A percentile compares a stretch with the other conserved stretches of the same genome.
Evolutionary conservation across 2,888 invertebrate genomes (phyloP).

Genomic region (Himalopsyche kuldschensis): DNA sequence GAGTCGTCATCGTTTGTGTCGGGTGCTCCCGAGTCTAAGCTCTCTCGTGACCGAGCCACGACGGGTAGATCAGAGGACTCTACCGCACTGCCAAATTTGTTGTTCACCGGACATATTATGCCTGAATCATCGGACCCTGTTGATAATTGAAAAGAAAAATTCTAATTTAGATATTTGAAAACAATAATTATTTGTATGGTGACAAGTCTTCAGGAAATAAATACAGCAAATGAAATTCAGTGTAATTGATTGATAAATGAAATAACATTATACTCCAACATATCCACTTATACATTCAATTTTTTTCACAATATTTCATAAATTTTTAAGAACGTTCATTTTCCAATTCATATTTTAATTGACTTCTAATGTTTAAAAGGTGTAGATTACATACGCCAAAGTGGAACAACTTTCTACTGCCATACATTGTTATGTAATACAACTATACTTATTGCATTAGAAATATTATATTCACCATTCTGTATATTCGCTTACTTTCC

Average conservation of each 20-base stretch:
- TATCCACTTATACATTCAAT: no score
- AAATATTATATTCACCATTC: neutral
- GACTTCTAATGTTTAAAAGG: no score
- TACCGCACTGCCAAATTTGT: constrained; percentile 53
- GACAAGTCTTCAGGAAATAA: no score
- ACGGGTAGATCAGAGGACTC: constrained; percentile 49
- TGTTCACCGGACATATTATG: constrained; percentile 66
- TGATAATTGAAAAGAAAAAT: constrained; percentile 36
- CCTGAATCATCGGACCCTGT: constrained; percentile 80
- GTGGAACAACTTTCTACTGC: neutral
- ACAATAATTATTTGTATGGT: no score
- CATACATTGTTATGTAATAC: neutral
- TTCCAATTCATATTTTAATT: no score
- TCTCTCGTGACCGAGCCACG: constrained; percentile 70
- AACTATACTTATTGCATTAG: neutral
- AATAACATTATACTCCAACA: no score
- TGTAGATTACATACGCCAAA: neutral
- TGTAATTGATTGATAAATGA: no score
- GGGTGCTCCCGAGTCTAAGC: constrained; percentile 70
- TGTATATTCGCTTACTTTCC: neutral
- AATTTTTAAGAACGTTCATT: no score
- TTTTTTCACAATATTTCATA: no score
- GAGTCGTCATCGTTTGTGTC: constrained; percentile 58
- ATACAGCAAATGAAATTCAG: no score
- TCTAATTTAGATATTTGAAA: neutral